Evolutionary conservation across 2,888 invertebrate species (phyloP).

Genomic region (Sceliomorpha sp.): DNA sequence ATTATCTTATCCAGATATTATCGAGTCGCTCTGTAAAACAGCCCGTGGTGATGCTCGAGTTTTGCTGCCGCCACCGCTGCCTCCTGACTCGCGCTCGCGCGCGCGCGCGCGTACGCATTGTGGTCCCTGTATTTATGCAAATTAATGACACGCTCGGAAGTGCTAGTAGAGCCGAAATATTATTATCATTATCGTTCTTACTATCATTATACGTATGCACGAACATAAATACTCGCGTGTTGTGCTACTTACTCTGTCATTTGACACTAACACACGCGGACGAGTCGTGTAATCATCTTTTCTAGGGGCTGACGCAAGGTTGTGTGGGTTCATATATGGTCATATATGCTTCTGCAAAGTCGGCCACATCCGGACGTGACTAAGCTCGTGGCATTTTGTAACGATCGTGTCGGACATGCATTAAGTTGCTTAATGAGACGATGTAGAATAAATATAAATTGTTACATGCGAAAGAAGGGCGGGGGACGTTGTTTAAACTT

Average conservation of each 20-base stretch:
- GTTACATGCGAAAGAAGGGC: too few species aligned
- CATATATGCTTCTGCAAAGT: too few species aligned
- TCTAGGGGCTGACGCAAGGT: too few species aligned
- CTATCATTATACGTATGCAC: constrained; percentile 43
- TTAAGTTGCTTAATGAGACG: too few species aligned
- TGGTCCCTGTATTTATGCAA: constrained; percentile 56
- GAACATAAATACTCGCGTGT: constrained; percentile 44
- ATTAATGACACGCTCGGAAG: constrained; percentile 52
- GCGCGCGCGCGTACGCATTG: constrained; percentile 42
- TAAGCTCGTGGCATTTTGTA: too few species aligned
- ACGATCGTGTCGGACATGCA: too few species aligned
- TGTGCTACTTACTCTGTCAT: constrained; percentile 32
- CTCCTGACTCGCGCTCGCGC: too few species aligned
- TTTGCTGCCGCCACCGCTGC: too few species aligned
- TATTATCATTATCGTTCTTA: constrained; percentile 49
- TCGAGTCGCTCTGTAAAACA: constrained; percentile 61
- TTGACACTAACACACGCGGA: constrained; percentile 23
- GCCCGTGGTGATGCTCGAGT: constrained; percentile 50
- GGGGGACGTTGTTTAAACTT: too few species aligned
- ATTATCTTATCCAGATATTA: constrained; percentile 65
- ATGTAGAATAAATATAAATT: too few species aligned
- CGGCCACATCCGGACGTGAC: too few species aligned
- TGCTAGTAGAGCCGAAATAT: constrained; percentile 47
- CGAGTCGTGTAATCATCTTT: background rate
- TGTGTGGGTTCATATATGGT: too few species aligned